These are phyloP conservation scores for Todus mexicanus DNA, from an alignment of 2,797 vertebrate genomes.

Conservation along the genomic window DNA sequence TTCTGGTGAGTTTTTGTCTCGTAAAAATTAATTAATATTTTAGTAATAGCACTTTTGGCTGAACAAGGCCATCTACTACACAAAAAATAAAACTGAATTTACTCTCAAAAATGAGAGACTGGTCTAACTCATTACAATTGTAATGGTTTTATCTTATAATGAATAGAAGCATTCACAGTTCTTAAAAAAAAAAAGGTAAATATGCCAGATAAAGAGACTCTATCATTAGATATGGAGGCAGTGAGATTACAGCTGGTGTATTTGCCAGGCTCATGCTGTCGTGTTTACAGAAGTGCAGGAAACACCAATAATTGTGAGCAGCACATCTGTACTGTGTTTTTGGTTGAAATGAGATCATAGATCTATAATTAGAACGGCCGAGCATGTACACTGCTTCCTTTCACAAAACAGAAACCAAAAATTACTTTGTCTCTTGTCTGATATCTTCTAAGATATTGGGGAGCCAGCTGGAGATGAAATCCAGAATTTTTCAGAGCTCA, in stretches of 20 bases:
- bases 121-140: neutral
- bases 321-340: neutral
- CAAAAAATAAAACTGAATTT: neutral
- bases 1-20: neutral
- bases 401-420: constrained; percentile 25
- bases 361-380: neutral
- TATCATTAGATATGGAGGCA: neutral
- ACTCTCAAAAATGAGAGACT: neutral
- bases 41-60: neutral
- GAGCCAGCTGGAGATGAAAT: neutral
- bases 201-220: neutral
- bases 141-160: neutral
- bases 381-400: neutral
- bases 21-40: neutral
- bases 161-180: neutral
- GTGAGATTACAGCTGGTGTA: neutral
- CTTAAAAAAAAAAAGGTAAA: neutral
- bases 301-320: neutral
- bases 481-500: neutral
- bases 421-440: neutral
- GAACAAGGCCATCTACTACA: neutral
- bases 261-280: neutral
- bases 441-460: neutral
- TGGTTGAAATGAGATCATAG: neutral
- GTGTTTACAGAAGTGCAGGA: neutral